Percentiles rank a stretch among this genome's conserved stretches.
These are phyloP conservation scores for Orthosia cruda DNA, from an alignment of 2,888 invertebrate genomes.

Conservation along the genomic window DNA sequence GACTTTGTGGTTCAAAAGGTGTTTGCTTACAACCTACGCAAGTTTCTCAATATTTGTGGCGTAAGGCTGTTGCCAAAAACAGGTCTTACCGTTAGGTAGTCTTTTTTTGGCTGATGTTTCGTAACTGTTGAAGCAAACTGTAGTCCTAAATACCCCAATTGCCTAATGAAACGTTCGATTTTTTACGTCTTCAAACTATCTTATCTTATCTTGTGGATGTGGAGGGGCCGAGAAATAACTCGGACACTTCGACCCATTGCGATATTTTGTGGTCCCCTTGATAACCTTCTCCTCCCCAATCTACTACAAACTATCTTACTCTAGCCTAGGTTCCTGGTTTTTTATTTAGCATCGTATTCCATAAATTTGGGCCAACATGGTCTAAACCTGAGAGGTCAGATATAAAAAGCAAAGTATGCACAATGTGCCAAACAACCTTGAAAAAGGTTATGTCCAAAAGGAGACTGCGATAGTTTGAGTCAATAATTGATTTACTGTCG, in stretches of 20 bases:
- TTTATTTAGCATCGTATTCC: too few relatives aligned
- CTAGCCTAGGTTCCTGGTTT: too few relatives aligned
- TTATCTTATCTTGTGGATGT: too few relatives aligned
- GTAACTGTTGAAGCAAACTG: background rate
- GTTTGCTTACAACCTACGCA: conserved; percentile 29
- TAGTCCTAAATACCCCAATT: background rate
- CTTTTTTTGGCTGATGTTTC: background rate
- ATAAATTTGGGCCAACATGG: background rate
- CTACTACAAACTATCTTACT: background rate
- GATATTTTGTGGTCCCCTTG: too few relatives aligned
- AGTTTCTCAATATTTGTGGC: conserved; percentile 8
- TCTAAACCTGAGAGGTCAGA: background rate
- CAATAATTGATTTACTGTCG: background rate
- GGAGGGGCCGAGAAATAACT: too few relatives aligned
- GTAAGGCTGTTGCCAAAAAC: background rate
- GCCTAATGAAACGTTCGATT: background rate
- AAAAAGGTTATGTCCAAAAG: background rate
- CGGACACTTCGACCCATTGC: too few relatives aligned
- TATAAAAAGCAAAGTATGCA: background rate
- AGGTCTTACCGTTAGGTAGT: background rate
- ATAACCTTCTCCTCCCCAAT: too few relatives aligned
- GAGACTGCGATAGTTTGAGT: background rate
- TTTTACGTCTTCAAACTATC: background rate
- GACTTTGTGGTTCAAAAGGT: conserved; percentile 3
- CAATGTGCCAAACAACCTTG: background rate